These are phyloP conservation scores for Alcis repandata DNA, from an alignment of 2,888 invertebrate genomes.

Conservation along the genomic window DNA sequence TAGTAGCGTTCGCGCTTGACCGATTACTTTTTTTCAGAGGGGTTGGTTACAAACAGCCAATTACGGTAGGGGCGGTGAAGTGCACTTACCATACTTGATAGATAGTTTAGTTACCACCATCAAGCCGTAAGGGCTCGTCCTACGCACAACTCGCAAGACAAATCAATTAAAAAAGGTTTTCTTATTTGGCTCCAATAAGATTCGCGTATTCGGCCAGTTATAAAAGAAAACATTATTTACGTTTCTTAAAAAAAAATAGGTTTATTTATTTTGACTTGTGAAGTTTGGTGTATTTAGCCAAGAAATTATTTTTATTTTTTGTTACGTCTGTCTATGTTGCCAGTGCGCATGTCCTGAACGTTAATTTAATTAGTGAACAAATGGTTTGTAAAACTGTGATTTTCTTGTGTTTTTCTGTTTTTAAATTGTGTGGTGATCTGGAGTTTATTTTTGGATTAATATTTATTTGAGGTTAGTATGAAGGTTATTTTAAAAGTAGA, in stretches of 20 bases:
- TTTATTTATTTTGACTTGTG: neutral
- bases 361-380: conserved; percentile 82
- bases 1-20: conserved; percentile 11
- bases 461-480: conserved; percentile 59
- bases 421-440: conserved; percentile 52
- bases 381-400: conserved; percentile 72
- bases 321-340: conserved; percentile 59
- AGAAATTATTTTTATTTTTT: conserved; percentile 52
- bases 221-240: conserved; percentile 38
- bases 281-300: neutral
- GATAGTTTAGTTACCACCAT: conserved; percentile 82
- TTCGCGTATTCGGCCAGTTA: neutral
- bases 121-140: conserved; percentile 74
- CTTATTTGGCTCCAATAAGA: neutral
- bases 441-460: conserved; percentile 61
- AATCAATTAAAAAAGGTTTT: conserved; percentile 29
- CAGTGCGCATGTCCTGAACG: conserved; percentile 73
- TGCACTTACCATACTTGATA: conserved; percentile 76
- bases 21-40: conserved; percentile 74
- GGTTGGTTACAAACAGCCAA: conserved; percentile 86
- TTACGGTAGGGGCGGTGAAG: conserved; percentile 80
- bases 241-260: neutral
- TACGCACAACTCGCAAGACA: conserved; percentile 34
- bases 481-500: conserved; percentile 6
- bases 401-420: conserved; percentile 68